Conservation (phyloP, 2,113 vertebrate genomes). For the Poeciliopsis occidentalis region DNA sequence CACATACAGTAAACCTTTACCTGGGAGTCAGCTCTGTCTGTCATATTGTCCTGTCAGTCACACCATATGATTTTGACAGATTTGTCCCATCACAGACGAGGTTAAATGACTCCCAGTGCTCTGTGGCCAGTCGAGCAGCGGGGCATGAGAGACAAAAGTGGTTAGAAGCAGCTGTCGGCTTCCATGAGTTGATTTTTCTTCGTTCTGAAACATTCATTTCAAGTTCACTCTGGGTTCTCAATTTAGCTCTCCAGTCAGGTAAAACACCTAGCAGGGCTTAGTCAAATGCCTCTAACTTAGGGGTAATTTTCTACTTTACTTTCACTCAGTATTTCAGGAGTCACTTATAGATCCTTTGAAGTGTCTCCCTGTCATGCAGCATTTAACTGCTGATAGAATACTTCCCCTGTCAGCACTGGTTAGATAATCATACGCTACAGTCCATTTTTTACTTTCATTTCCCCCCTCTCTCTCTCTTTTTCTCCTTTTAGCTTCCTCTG, state of each 20-base stretch:
- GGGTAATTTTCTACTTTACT: constrained; percentile 76
- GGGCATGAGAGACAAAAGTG: constrained; percentile 35
- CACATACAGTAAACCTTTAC: constrained; percentile 18
- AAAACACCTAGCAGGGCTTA: constrained; percentile 54
- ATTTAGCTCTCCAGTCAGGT: constrained; percentile 60
- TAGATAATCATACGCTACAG: constrained; percentile 75
- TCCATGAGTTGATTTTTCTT: constrained; percentile 17
- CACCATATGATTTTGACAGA: constrained; percentile 62
- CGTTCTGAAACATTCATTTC: constrained; percentile 20
- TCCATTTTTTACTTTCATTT: constrained; percentile 48
- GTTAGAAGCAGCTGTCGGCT: constrained; percentile 27
- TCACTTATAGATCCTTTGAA: constrained; percentile 78
- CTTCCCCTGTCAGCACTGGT: constrained; percentile 72
- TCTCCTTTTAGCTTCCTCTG: constrained; percentile 36
- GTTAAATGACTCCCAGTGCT: constrained; percentile 61
- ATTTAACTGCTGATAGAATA: constrained; percentile 77
- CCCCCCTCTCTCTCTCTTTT: constrained; percentile 12
- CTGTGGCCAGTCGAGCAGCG: constrained; percentile 51
- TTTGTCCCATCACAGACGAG: constrained; percentile 54
- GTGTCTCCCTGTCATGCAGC: constrained; percentile 76
- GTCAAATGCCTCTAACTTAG: constrained; percentile 63
- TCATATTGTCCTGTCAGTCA: constrained; percentile 57
- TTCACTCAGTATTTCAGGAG: constrained; percentile 72
- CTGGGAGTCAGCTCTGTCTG: constrained; percentile 49
- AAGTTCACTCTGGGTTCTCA: constrained; percentile 43